A percentile compares a stretch with the other conserved stretches of the same genome.
These are phyloP conservation scores for Helicoverpa assulta DNA, from an alignment of 2,888 invertebrate species.

Conservation along the genomic window DNA sequence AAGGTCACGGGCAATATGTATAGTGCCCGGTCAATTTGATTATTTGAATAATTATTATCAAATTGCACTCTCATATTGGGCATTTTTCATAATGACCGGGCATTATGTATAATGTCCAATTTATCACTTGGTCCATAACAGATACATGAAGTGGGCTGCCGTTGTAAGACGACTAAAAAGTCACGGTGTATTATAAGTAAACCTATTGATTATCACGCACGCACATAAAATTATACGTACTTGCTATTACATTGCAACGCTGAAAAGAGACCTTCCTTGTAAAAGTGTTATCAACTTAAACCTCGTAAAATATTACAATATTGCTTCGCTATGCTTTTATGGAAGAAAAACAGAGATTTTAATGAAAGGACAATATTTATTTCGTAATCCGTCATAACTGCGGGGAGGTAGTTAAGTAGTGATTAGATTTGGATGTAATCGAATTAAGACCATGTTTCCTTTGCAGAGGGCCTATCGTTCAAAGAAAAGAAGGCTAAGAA, in stretches of 20 bases:
- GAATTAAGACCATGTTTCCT: conserved; percentile 7
- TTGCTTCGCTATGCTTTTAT: neutral
- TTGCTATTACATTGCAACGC: neutral
- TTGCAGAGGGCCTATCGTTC: conserved; percentile 92
- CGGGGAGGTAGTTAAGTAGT: neutral
- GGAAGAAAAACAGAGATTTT: neutral
- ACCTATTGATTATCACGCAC: neutral
- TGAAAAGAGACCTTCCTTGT: neutral
- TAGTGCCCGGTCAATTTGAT: no score
- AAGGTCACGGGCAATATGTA: no score
- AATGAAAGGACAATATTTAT: neutral
- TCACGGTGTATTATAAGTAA: no score
- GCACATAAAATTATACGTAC: neutral
- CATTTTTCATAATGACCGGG: no score
- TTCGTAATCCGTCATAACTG: neutral
- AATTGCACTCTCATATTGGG: no score
- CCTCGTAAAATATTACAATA: conserved; percentile 12
- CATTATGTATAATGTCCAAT: no score
- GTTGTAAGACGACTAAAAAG: no score
- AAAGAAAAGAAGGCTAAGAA: conserved; percentile 95
- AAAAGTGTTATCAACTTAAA: conserved; percentile 1
- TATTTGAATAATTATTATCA: no score
- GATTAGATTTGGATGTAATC: no score
- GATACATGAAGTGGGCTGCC: no score
- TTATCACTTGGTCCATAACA: no score